These are phyloP conservation scores for Cataglyphis altisquamis DNA, from an alignment of 2,888 invertebrate species.

Conservation along the genomic window DNA sequence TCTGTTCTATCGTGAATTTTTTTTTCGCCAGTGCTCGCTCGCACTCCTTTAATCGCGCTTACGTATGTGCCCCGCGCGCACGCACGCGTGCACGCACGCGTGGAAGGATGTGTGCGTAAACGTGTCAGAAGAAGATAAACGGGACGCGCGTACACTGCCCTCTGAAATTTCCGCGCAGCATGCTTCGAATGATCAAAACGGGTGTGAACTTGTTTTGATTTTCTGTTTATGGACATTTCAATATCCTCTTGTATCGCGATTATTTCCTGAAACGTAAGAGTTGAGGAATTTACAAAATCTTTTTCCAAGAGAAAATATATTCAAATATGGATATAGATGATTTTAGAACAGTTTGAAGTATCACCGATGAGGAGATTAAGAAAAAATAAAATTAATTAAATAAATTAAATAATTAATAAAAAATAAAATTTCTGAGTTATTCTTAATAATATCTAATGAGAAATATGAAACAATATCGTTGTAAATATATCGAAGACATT, in stretches of 20 bases:
- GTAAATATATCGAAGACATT: neutral
- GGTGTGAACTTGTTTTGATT: neutral
- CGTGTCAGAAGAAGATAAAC: conserved; percentile 20
- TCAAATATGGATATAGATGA: neutral
- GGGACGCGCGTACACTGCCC: conserved; percentile 15
- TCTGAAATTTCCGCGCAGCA: conserved; percentile 10
- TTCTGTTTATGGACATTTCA: neutral
- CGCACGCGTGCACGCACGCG: neutral
- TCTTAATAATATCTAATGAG: neutral
- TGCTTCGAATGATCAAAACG: neutral
- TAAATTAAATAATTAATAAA: too few relatives aligned
- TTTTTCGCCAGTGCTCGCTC: conserved; percentile 60
- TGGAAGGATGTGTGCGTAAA: conserved; percentile 21
- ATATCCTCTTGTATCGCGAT: neutral
- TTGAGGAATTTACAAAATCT: neutral
- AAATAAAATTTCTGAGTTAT: neutral
- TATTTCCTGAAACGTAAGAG: neutral
- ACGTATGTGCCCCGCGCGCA: conserved; percentile 45
- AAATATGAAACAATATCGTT: neutral
- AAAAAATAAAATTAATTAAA: neutral
- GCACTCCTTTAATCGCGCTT: conserved; percentile 49
- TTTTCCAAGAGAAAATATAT: too few relatives aligned
- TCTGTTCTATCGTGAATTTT: conserved; percentile 71
- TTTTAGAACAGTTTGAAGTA: too few relatives aligned
- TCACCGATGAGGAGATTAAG: neutral